Conservation (phyloP, 2,888 invertebrate genomes). For the Epirrita christyi region DNA sequence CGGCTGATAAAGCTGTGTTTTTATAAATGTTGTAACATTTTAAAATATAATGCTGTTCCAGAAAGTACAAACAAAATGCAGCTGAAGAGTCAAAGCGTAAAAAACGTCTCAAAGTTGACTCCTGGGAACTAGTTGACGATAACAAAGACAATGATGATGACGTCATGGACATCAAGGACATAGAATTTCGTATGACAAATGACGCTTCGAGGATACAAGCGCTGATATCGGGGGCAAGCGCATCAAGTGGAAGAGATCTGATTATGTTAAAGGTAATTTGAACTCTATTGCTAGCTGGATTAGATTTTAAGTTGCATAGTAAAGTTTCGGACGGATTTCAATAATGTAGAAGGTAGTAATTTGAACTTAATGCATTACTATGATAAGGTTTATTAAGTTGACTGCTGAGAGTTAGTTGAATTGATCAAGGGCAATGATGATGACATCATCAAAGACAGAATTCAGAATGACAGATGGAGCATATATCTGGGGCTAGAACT, state of each 20-base stretch:
- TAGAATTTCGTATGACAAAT: conserved; percentile 94
- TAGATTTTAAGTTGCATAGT: too few species aligned
- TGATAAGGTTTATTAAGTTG: too few species aligned
- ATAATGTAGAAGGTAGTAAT: too few species aligned
- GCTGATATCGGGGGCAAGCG: conserved; percentile 67
- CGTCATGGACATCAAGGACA: conserved; percentile 90
- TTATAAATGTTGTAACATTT: too few species aligned
- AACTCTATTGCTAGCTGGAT: too few species aligned
- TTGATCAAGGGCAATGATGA: too few species aligned
- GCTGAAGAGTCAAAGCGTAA: conserved; percentile 87
- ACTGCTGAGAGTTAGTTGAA: too few species aligned
- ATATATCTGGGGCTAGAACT: conserved; percentile 59
- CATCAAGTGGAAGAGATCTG: conserved; percentile 69
- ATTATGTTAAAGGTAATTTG: conserved; percentile 60
- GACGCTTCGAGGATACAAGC: conserved; percentile 89
- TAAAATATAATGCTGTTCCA: conserved; percentile 42
- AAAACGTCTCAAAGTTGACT: conserved; percentile 90
- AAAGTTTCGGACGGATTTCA: too few species aligned
- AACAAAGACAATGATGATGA: conserved; percentile 74
- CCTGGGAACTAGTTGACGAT: conserved; percentile 88
- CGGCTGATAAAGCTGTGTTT: too few species aligned
- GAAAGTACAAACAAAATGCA: conserved; percentile 87
- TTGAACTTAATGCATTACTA: too few species aligned
- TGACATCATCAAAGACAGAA: too few species aligned
- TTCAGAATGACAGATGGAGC: too few species aligned